Percentiles rank a stretch among this genome's conserved stretches.
These are phyloP conservation scores for Punctoribates punctum DNA, from an alignment of 2,888 invertebrate species.

Conservation along the genomic window DNA sequence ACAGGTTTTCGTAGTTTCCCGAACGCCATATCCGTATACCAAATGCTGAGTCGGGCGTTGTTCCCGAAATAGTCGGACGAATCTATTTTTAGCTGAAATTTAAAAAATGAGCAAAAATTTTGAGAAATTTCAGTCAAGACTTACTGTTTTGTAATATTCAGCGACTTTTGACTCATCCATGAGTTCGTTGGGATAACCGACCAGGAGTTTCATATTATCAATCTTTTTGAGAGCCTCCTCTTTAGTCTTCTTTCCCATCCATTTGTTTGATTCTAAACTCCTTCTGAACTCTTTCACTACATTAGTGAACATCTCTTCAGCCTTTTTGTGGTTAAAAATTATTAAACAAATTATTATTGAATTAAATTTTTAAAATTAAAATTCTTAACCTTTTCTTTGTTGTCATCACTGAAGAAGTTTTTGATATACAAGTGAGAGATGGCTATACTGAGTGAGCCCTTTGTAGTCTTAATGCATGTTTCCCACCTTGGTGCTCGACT, in stretches of 20 bases:
- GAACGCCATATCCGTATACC: not conserved
- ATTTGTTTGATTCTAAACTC: constrained; percentile 70
- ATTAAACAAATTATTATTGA: constrained; percentile 56
- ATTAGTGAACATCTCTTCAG: constrained; percentile 72
- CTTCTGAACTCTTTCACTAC: constrained; percentile 76
- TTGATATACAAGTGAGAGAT: constrained; percentile 72
- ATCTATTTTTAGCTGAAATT: not conserved
- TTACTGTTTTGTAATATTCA: constrained; percentile 46
- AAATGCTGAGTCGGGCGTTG: not conserved
- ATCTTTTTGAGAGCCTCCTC: constrained; percentile 34
- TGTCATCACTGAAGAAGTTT: constrained; percentile 78
- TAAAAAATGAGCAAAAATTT: not conserved
- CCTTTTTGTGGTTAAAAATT: constrained; percentile 51
- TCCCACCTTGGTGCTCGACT: constrained; percentile 74
- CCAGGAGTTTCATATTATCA: constrained; percentile 46
- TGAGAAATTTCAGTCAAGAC: constrained; percentile 8
- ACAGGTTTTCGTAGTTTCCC: not conserved
- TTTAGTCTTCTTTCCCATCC: constrained; percentile 85
- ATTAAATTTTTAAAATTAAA: not conserved
- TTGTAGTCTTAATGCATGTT: constrained; percentile 68
- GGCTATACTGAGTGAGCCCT: constrained; percentile 46
- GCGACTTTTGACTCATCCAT: constrained; percentile 45
- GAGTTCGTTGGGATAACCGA: constrained; percentile 48
- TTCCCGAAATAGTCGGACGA: constrained; percentile 3
- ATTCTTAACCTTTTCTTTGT: constrained; percentile 63